Percentiles rank a stretch among this genome's conserved stretches.
These are phyloP conservation scores for Aleiodes sp. DNA, from an alignment of 1,140 invertebrate genomes.

Conservation along the genomic window DNA sequence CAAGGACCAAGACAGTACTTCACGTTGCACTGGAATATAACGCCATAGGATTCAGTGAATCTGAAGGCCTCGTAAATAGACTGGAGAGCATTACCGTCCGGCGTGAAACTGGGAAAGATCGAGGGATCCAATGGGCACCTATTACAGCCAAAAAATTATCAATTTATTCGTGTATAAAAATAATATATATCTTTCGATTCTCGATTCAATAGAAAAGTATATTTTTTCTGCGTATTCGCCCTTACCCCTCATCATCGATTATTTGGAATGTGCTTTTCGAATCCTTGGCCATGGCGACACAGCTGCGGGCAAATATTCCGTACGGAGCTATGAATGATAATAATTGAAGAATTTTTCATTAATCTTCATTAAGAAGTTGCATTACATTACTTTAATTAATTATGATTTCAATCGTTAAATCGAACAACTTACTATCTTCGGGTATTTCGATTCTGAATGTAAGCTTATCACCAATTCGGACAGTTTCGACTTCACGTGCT, in stretches of 20 bases:
- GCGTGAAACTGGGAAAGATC: conserved; percentile 91
- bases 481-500: conserved; percentile 89
- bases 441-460: conserved; percentile 96
- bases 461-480: conserved; percentile 92
- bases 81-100: conserved; percentile 88
- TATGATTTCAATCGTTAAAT: no score
- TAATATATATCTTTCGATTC: not conserved
- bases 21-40: conserved; percentile 97
- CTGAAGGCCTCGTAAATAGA: conserved; percentile 94
- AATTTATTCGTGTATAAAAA: not conserved
- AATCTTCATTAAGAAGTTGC: no score
- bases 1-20: conserved; percentile 96
- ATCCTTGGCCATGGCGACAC: conserved; percentile 96
- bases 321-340: conserved; percentile 81
- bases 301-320: conserved; percentile 94
- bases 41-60: conserved; percentile 95
- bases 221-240: conserved; percentile 22
- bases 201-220: not conserved
- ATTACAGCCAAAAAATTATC: conserved; percentile 38
- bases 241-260: conserved; percentile 91
- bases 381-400: no score
- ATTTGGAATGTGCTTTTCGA: conserved; percentile 96
- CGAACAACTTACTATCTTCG: conserved; percentile 91
- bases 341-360: conserved; percentile 14
- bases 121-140: conserved; percentile 92